Percentiles rank a stretch among this genome's conserved stretches.
Conservation (phyloP, 2,797 vertebrate genomes). For the Vespertilio murinus region DNA sequence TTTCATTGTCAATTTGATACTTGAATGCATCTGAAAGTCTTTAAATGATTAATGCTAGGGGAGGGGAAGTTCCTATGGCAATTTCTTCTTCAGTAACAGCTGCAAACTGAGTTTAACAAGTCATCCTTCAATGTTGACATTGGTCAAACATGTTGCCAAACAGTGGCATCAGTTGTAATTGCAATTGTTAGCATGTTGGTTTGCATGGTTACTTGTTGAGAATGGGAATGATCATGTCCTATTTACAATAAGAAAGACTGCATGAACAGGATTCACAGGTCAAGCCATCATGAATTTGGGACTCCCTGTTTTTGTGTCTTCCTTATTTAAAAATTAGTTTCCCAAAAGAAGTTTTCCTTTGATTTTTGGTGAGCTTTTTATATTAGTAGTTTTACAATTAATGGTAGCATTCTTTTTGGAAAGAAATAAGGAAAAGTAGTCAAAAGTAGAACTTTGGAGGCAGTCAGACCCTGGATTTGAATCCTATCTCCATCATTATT, state of each 20-base stretch:
- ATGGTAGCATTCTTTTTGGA: background rate
- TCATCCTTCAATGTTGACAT: background rate
- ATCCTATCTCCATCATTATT: background rate
- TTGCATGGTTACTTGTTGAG: slow-evolving; percentile 9
- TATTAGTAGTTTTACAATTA: background rate
- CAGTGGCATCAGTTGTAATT: background rate
- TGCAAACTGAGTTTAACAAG: background rate
- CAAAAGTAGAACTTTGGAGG: slow-evolving; percentile 8
- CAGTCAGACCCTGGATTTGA: background rate
- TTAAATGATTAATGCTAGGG: slow-evolving; percentile 33
- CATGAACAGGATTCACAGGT: background rate
- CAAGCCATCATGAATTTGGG: background rate
- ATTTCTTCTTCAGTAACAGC: background rate
- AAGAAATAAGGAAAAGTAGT: background rate
- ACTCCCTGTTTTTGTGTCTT: background rate
- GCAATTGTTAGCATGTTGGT: background rate
- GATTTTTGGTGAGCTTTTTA: background rate
- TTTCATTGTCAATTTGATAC: slow-evolving; percentile 30
- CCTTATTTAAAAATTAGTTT: slow-evolving; percentile 12
- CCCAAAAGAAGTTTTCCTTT: background rate
- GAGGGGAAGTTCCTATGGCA: background rate
- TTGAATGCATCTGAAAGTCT: slow-evolving; percentile 14
- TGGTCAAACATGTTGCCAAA: background rate
- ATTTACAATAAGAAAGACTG: background rate
- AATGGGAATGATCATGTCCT: background rate